Conservation (phyloP, 2,797 vertebrate genomes). For the Arremon brunneinucha region DNA sequence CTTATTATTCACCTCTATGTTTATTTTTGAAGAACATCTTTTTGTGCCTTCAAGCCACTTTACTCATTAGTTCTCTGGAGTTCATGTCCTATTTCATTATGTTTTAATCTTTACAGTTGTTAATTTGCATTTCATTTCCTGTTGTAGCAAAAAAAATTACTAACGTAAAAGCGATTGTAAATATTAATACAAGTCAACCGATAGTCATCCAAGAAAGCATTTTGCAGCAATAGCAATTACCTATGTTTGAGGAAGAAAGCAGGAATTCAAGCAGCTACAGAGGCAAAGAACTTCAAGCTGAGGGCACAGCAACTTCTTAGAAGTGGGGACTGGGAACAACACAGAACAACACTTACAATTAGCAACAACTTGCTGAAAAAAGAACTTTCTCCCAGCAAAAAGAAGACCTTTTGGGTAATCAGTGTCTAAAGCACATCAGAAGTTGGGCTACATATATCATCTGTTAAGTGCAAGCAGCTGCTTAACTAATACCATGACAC, state of each 20-base stretch:
- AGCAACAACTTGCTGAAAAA: neutral
- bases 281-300: neutral
- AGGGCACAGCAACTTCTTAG: neutral
- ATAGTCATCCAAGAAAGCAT: conserved; percentile 6
- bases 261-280: neutral
- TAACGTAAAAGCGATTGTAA: conserved; percentile 61
- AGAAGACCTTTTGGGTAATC: neutral
- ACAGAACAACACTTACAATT: neutral
- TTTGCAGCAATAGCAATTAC: neutral
- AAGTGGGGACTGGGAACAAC: neutral
- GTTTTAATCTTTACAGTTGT: conserved; percentile 72
- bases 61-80: conserved; percentile 70
- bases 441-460: neutral
- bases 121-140: conserved; percentile 77
- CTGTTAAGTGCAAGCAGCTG: neutral
- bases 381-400: neutral
- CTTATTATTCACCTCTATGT: conserved; percentile 36
- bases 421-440: neutral
- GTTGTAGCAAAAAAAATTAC: neutral
- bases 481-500: accelerated
- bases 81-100: conserved; percentile 71
- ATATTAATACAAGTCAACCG: conserved; percentile 66
- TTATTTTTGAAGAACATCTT: conserved; percentile 63
- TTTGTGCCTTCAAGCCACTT: conserved; percentile 65
- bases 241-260: neutral